A percentile compares a stretch with the other conserved stretches of the same genome.
phyloP scores from a whole-genome alignment of 1,140 invertebrate genomes.

The Bombus terrestris region DNA sequence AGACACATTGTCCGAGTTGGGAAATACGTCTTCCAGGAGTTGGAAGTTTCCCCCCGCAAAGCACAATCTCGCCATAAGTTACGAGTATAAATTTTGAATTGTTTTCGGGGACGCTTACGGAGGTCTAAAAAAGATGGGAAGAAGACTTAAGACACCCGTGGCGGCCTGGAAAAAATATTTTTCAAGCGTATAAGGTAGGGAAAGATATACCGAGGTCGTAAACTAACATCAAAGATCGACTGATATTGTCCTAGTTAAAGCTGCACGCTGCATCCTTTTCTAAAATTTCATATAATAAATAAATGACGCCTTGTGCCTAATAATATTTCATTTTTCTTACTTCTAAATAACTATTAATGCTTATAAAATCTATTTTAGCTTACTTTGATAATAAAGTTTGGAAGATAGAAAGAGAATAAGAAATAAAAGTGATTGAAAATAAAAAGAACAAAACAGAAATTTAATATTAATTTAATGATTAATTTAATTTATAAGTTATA shows the following conservation, averaged over 20 bases:
- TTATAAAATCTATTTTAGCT: too few relatives aligned
- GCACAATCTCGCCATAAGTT: constrained; percentile 33
- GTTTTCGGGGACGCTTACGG: constrained; percentile 1
- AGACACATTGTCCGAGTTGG: constrained; percentile 48
- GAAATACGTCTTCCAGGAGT: constrained; percentile 32
- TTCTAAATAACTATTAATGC: too few relatives aligned
- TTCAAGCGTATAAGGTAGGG: neutral
- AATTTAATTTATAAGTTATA: neutral
- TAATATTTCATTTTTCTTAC: too few relatives aligned
- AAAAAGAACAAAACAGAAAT: too few relatives aligned
- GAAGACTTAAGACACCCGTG: neutral
- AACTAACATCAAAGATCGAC: neutral
- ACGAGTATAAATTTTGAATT: constrained; percentile 43
- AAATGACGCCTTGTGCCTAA: too few relatives aligned
- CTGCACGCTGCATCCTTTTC: neutral
- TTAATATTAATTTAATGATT: too few relatives aligned
- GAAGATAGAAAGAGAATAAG: too few relatives aligned
- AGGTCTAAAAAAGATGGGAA: neutral
- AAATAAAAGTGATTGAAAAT: neutral
- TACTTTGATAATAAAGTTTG: too few relatives aligned
- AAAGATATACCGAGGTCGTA: neutral
- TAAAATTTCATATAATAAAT: neutral
- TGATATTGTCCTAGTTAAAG: neutral
- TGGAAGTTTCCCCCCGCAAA: constrained; percentile 25
- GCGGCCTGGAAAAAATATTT: neutral